phyloP scores from a whole-genome alignment of 92 coral and sea anemone genomes.

The Virgularia gustaviana region DNA sequence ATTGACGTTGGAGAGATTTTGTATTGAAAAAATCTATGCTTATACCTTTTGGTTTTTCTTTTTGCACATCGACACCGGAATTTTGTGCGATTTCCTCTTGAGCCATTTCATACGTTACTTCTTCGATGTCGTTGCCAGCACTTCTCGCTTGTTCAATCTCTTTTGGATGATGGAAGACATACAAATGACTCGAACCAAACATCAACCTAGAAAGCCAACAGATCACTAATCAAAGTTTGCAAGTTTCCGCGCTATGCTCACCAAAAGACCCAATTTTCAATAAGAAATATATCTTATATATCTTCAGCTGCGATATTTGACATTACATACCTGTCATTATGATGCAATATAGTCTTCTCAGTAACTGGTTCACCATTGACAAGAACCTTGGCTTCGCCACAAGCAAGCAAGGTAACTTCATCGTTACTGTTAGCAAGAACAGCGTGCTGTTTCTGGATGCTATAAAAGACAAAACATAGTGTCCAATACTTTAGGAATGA shows the following conservation, averaged over 20 bases:
- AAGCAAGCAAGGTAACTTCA: constrained; percentile 57
- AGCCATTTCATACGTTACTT: constrained; percentile 82
- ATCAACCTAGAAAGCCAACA: constrained; percentile 53
- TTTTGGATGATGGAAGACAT: constrained; percentile 83
- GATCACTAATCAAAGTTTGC: too few relatives aligned
- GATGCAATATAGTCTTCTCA: constrained; percentile 70
- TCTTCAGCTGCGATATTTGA: too few relatives aligned
- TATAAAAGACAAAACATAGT: too few relatives aligned
- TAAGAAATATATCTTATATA: neutral
- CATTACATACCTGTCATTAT: constrained; percentile 74
- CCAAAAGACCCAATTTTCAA: neutral
- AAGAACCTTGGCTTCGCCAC: constrained; percentile 78
- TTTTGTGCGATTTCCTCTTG: constrained; percentile 94
- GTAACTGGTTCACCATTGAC: constrained; percentile 88
- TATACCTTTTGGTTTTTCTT: constrained; percentile 59
- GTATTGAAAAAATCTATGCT: neutral
- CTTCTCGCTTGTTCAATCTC: constrained; percentile 54
- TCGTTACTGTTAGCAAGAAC: constrained; percentile 56
- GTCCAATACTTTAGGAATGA: too few relatives aligned
- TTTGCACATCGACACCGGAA: constrained; percentile 79
- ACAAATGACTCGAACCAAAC: constrained; percentile 89
- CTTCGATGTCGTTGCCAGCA: constrained; percentile 59
- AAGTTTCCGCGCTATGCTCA: neutral
- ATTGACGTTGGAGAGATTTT: too few relatives aligned
- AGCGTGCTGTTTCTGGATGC: constrained; percentile 79